A percentile compares a stretch with the other conserved stretches of the same genome.
Evolutionary conservation across 2,113 vertebrate species (phyloP).

Genomic region (Leptobrachium ailaonicum): DNA sequence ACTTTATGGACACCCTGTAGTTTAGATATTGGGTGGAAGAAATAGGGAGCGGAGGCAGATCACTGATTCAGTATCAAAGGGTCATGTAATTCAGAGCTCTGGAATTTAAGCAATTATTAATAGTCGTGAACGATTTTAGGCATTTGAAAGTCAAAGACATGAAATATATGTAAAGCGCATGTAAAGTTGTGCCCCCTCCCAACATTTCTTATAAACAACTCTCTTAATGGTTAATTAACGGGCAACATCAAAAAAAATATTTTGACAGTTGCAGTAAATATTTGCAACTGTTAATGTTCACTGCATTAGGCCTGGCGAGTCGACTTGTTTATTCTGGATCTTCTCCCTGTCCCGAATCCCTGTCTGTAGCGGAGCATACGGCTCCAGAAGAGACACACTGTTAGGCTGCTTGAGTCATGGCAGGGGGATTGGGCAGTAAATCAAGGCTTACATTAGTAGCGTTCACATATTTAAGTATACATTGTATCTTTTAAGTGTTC

Average conservation of each 20-base stretch:
- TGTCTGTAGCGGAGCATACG: background rate
- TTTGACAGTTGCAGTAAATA: conserved; percentile 43
- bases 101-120: background rate
- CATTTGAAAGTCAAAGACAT: conserved; percentile 3
- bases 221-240: conserved; percentile 45
- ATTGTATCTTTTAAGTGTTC: background rate
- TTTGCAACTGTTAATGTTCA: background rate
- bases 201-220: conserved; percentile 38
- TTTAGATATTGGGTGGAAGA: too few species aligned
- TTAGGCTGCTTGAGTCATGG: background rate
- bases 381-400: background rate
- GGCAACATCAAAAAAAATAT: conserved; percentile 33
- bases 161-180: background rate
- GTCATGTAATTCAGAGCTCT: background rate
- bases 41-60: too few species aligned
- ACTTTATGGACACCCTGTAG: too few species aligned
- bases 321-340: conserved; percentile 17
- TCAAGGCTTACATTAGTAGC: background rate
- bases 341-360: background rate
- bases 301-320: conserved; percentile 1
- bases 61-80: background rate
- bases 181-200: background rate
- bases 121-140: background rate
- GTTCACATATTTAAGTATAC: background rate
- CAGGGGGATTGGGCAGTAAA: background rate